phyloP scores from a whole-genome alignment of 1,140 invertebrate species.

The Orchestia grillus region DNA sequence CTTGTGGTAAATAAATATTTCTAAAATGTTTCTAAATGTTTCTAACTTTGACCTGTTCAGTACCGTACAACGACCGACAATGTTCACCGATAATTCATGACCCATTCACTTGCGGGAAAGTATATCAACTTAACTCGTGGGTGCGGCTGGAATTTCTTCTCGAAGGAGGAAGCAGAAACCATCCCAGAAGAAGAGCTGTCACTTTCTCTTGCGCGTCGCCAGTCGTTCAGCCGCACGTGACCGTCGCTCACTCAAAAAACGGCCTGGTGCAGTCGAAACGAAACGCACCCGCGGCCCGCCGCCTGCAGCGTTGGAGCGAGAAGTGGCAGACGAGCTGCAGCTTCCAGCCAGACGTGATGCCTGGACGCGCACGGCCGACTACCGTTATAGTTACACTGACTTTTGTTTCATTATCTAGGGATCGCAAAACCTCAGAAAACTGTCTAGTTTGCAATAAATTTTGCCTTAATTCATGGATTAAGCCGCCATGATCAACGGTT shows the following conservation, averaged over 20 bases:
- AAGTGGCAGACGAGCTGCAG: neutral
- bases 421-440: neutral
- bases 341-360: neutral
- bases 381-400: neutral
- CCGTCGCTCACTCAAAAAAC: constrained; percentile 35
- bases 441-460: neutral
- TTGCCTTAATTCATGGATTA: neutral
- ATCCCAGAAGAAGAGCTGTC: neutral
- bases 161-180: neutral
- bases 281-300: neutral
- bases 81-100: no score
- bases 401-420: neutral
- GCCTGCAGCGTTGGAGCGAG: neutral
- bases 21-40: no score
- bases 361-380: neutral
- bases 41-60: no score
- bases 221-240: neutral
- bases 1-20: no score
- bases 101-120: neutral
- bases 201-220: neutral
- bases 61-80: no score
- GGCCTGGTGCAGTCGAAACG: neutral
- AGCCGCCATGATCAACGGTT: no score
- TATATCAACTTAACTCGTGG: neutral
- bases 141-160: neutral